phyloP scores from a whole-genome alignment of 1,140 invertebrate genomes.

The Cyrtorhinus lividipennis region DNA sequence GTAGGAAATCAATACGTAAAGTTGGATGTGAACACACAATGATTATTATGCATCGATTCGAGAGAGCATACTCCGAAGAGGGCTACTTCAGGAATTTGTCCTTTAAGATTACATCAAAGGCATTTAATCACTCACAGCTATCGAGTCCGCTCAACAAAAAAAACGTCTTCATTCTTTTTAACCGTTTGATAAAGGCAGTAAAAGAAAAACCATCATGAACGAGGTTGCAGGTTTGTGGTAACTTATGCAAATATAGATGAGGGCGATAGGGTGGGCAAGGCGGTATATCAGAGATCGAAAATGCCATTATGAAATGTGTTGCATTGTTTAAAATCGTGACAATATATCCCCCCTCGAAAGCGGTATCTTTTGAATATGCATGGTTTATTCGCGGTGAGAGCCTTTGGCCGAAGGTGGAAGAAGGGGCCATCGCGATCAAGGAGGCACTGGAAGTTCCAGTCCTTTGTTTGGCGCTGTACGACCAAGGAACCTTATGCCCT shows the following conservation, averaged over 20 bases:
- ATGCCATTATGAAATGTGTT: conserved; percentile 10
- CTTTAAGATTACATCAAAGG: too few species aligned
- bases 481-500: neutral
- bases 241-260: conserved; percentile 2
- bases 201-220: neutral
- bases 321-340: conserved; percentile 9
- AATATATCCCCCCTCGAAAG: conserved; percentile 9
- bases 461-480: neutral
- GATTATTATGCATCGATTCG: too few species aligned
- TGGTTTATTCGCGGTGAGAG: neutral
- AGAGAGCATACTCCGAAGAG: too few species aligned
- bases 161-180: too few species aligned
- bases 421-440: neutral
- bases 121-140: too few species aligned
- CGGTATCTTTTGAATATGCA: conserved; percentile 9
- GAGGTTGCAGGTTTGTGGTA: neutral
- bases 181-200: too few species aligned
- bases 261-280: neutral
- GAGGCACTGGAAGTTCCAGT: neutral
- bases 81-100: too few species aligned
- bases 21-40: too few species aligned
- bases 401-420: neutral
- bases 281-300: conserved; percentile 9
- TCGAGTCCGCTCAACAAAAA: too few species aligned
- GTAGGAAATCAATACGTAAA: too few species aligned